Percentiles rank a stretch among this genome's conserved stretches.
Conservation (phyloP, 2,797 vertebrate genomes). For the Enteromius mattozi region DNA sequence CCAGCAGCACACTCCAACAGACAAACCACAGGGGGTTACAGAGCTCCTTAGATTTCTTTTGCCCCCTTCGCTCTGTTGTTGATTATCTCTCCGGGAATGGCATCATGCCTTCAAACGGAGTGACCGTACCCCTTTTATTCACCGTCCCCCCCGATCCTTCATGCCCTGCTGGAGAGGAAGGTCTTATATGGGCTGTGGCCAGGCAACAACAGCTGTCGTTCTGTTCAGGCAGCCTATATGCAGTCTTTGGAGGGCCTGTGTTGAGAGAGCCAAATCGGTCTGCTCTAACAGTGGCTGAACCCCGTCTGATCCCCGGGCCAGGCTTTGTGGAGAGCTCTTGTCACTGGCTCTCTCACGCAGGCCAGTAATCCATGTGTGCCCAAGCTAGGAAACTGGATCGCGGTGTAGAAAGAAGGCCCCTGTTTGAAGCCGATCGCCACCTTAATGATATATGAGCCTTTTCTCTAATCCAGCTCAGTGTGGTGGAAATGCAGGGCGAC, state of each 20-base stretch:
- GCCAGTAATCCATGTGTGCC: conserved; percentile 67
- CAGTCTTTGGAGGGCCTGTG: conserved; percentile 49
- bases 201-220: conserved; percentile 78
- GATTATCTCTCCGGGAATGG: conserved; percentile 53
- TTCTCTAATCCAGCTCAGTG: conserved; percentile 62
- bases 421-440: conserved; percentile 80
- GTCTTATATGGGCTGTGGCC: conserved; percentile 72
- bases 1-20: conserved; percentile 10
- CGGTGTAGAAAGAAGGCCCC: conserved; percentile 70
- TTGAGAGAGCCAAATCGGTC: conserved; percentile 52
- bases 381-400: conserved; percentile 78
- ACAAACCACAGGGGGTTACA: conserved; percentile 42
- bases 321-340: conserved; percentile 67
- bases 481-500: conserved; percentile 66
- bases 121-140: conserved; percentile 61
- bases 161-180: conserved; percentile 64
- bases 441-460: conserved; percentile 78
- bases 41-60: conserved; percentile 5
- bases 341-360: conserved; percentile 66
- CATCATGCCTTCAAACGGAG: conserved; percentile 53
- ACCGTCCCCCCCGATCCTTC: conserved; percentile 55
- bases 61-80: conserved; percentile 39
- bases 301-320: conserved; percentile 66
- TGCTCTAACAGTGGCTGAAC: conserved; percentile 61
- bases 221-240: conserved; percentile 65